Percentiles rank a stretch among this genome's conserved stretches.
These are phyloP conservation scores for Melikaiella ostensackeni DNA, from an alignment of 2,888 invertebrate genomes.

Conservation along the genomic window DNA sequence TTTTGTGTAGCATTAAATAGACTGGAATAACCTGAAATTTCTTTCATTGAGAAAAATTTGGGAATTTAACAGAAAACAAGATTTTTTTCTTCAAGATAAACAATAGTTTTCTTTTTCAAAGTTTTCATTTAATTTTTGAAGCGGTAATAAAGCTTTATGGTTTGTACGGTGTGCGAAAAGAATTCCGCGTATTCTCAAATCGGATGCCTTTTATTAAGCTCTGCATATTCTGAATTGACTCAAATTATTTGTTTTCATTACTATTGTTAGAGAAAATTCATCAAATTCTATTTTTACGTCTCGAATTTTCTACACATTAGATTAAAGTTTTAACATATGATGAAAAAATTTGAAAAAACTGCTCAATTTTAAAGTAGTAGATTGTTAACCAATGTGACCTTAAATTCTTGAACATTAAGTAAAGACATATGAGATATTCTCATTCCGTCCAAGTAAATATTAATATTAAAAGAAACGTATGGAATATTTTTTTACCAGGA, in stretches of 20 bases:
- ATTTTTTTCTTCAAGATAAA: no score
- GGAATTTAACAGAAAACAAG: no score
- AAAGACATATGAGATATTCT: neutral
- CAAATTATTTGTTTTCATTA: neutral
- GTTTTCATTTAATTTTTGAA: no score
- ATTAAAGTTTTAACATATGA: neutral
- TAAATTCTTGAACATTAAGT: neutral
- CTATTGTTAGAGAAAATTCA: neutral
- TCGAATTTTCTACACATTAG: neutral
- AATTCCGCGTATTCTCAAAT: slow-evolving; percentile 5
- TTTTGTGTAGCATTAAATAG: neutral
- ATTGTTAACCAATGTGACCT: neutral
- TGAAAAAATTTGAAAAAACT: neutral
- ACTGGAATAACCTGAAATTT: neutral
- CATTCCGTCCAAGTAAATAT: slow-evolving; percentile 24
- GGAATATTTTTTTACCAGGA: no score
- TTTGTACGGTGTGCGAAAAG: neutral
- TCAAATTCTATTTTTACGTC: neutral
- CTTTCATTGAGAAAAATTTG: no score
- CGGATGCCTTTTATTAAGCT: neutral
- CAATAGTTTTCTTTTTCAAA: neutral
- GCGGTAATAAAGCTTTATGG: no score
- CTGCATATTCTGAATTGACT: neutral
- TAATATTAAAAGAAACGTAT: neutral
- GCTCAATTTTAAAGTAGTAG: neutral